These are phyloP conservation scores for Opisthocomus hoazin DNA, from an alignment of 2,113 vertebrate genomes.

Conservation along the genomic window DNA sequence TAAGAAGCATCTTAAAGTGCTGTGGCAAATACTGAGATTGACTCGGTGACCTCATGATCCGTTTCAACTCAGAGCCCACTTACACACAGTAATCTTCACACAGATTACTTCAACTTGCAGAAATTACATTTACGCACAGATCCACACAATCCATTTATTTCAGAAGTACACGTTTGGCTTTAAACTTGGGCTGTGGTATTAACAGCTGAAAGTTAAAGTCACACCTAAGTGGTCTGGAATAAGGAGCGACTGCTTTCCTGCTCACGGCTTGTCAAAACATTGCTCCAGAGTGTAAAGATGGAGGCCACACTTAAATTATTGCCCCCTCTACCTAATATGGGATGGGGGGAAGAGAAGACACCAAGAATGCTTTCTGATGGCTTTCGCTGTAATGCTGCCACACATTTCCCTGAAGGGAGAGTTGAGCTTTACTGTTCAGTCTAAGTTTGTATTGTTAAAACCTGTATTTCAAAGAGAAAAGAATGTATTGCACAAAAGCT, in stretches of 20 bases:
- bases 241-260: neutral
- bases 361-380: neutral
- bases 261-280: neutral
- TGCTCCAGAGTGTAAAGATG: neutral
- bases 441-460: neutral
- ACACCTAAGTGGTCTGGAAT: neutral
- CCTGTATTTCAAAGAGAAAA: neutral
- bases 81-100: neutral
- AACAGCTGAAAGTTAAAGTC: neutral
- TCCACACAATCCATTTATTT: fast-evolving
- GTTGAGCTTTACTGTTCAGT: neutral
- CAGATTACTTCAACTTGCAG: neutral
- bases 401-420: neutral
- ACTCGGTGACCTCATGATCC: neutral
- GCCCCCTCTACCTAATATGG: fast-evolving
- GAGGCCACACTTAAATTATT: neutral
- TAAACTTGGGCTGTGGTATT: neutral
- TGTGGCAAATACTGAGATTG: neutral
- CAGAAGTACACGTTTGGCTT: neutral
- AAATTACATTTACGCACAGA: neutral
- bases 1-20: neutral
- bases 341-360: neutral
- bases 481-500: neutral
- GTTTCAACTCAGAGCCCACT: neutral
- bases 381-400: neutral